These are phyloP conservation scores for Halcyon senegalensis DNA, from an alignment of 2,113 vertebrate genomes.

Conservation along the genomic window DNA sequence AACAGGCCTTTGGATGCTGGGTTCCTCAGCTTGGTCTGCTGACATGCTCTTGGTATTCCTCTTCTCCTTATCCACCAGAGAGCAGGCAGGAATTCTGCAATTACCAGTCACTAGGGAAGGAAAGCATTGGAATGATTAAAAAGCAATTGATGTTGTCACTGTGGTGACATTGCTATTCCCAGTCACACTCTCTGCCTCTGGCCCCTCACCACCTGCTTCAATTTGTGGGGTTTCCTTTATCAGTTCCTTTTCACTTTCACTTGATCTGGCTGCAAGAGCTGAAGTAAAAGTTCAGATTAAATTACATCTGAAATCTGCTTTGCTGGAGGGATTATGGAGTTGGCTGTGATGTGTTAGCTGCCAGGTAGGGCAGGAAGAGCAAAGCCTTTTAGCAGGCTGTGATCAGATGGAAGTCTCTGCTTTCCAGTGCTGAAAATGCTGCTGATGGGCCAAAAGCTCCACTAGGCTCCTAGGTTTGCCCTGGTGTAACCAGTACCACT, in stretches of 20 bases:
- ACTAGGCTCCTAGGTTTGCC: not conserved
- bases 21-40: not conserved
- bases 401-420: not conserved
- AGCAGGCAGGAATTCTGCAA: not conserved
- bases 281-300: constrained; percentile 37
- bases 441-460: not conserved
- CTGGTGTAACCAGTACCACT: not conserved
- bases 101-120: not conserved
- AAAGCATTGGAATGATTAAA: constrained; percentile 27
- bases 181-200: not conserved
- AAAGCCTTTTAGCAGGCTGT: not conserved
- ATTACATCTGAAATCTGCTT: constrained; percentile 17
- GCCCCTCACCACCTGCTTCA: not conserved
- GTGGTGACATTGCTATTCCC: not conserved
- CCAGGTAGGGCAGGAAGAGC: not conserved
- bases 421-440: not conserved
- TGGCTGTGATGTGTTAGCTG: not conserved
- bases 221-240: constrained; percentile 27
- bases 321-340: not conserved
- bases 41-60: not conserved
- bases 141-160: constrained; percentile 30
- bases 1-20: not conserved
- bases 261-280: not conserved
- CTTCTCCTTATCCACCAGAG: not conserved
- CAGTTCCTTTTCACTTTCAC: constrained; percentile 23